Evolutionary conservation across 1,140 invertebrate species (phyloP).

Genomic region (Drosophila albomicans): DNA sequence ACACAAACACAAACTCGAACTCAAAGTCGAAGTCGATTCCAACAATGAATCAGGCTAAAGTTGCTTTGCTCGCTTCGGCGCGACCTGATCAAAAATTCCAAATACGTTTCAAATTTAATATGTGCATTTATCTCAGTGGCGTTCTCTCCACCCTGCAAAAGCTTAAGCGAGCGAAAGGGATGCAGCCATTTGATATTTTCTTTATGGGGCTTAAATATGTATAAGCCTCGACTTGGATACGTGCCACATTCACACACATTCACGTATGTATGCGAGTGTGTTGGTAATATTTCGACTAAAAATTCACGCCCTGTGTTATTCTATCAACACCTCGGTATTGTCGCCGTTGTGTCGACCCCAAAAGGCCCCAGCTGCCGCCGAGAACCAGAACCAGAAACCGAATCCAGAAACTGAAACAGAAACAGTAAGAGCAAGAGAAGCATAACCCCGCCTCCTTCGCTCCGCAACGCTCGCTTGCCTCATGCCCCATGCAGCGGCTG

Average conservation of each 20-base stretch:
- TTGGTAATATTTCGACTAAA: constrained; percentile 73
- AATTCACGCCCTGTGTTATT: constrained; percentile 80
- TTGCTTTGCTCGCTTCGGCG: constrained; percentile 14
- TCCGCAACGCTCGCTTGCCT: neutral
- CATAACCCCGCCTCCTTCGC: neutral
- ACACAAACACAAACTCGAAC: neutral
- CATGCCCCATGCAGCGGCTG: constrained; percentile 42
- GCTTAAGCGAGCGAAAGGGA: constrained; percentile 31
- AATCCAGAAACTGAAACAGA: constrained; percentile 1
- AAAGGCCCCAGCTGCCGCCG: constrained; percentile 4
- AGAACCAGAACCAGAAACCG: constrained; percentile 5
- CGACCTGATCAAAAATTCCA: constrained; percentile 80
- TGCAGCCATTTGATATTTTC: constrained; percentile 70
- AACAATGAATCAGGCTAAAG: constrained; percentile 17
- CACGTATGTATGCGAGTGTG: constrained; percentile 26
- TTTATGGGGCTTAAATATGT: constrained; percentile 83
- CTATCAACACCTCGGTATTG: constrained; percentile 81
- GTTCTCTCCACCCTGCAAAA: neutral
- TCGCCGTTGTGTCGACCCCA: constrained; percentile 47
- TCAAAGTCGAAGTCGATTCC: neutral
- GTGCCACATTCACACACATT: constrained; percentile 26
- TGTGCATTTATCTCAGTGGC: constrained; percentile 72
- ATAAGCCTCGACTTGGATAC: constrained; percentile 71
- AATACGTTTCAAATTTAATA: constrained; percentile 84
- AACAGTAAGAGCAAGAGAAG: neutral